Percentiles rank a stretch among this genome's conserved stretches.
Conservation (phyloP, 2,797 vertebrate species). For the Pitangus sulphuratus region DNA sequence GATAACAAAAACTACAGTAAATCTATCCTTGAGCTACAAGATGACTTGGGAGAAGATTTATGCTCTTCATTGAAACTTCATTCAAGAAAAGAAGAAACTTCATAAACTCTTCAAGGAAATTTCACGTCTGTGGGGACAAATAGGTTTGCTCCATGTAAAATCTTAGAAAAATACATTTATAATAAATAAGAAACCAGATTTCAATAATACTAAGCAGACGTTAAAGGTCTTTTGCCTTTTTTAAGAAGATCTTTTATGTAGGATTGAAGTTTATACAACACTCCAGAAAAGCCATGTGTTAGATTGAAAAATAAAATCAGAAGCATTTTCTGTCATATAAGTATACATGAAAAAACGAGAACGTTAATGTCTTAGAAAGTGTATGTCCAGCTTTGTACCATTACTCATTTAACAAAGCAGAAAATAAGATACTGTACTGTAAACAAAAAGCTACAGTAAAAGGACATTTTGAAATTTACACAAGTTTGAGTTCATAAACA, state of each 20-base stretch:
- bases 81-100: not conserved
- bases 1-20: not conserved
- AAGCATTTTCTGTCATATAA: conserved; percentile 79
- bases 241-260: conserved; percentile 82
- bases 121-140: not conserved
- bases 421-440: conserved; percentile 77
- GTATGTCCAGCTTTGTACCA: conserved; percentile 75
- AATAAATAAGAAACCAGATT: conserved; percentile 51
- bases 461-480: conserved; percentile 83
- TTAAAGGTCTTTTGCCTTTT: conserved; percentile 77
- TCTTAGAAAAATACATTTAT: conserved; percentile 33
- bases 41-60: not conserved
- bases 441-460: conserved; percentile 82
- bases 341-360: conserved; percentile 79
- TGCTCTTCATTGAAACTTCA: not conserved
- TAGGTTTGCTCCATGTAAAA: not conserved
- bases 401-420: conserved; percentile 81
- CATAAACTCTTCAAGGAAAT: not conserved
- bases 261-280: conserved; percentile 81
- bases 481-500: conserved; percentile 82
- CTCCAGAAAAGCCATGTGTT: conserved; percentile 80
- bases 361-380: conserved; percentile 78
- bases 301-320: conserved; percentile 82
- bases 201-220: conserved; percentile 73
- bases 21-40: not conserved